A percentile compares a stretch with the other conserved stretches of the same genome.
These are phyloP conservation scores for Encarsia formosa DNA, from an alignment of 2,888 invertebrate species.

Conservation along the genomic window DNA sequence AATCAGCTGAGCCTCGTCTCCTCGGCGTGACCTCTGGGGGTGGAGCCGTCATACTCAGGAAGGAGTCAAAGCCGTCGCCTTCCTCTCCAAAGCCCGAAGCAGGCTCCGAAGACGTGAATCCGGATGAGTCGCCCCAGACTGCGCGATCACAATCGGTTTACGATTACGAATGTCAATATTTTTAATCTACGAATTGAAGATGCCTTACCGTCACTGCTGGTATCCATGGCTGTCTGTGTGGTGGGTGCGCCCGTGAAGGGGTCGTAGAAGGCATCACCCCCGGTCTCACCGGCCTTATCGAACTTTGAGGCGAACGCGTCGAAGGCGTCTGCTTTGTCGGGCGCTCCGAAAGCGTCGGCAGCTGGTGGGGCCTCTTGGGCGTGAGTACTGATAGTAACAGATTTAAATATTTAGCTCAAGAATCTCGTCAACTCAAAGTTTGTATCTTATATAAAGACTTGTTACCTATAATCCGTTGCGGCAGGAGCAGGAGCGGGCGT, in stretches of 20 bases:
- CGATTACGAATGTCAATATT: no score
- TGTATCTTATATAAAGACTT: no score
- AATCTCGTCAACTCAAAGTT: no score
- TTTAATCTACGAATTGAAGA: no score
- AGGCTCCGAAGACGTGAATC: conserved; percentile 36
- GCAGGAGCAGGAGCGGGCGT: conserved; percentile 36
- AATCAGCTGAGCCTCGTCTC: conserved; percentile 68
- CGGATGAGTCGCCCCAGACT: conserved; percentile 52
- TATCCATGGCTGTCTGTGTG: conserved; percentile 49
- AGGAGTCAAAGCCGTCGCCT: conserved; percentile 71
- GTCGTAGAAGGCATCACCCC: conserved; percentile 54
- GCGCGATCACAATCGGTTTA: conserved; percentile 15
- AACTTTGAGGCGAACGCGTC: conserved; percentile 89
- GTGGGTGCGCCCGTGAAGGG: conserved; percentile 51
- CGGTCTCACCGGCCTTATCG: conserved; percentile 63
- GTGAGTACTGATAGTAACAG: no score
- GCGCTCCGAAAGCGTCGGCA: no score
- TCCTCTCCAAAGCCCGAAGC: conserved; percentile 65
- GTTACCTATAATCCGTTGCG: conserved; percentile 23
- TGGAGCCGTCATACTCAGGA: conserved; percentile 76
- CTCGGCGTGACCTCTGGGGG: conserved; percentile 63
- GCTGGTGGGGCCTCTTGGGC: no score
- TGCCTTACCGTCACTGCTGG: conserved; percentile 47
- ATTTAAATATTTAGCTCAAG: no score
- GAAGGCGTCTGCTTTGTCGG: conserved; percentile 61